Conservation (phyloP, 2,113 vertebrate genomes). For the Vidua chalybeata region DNA sequence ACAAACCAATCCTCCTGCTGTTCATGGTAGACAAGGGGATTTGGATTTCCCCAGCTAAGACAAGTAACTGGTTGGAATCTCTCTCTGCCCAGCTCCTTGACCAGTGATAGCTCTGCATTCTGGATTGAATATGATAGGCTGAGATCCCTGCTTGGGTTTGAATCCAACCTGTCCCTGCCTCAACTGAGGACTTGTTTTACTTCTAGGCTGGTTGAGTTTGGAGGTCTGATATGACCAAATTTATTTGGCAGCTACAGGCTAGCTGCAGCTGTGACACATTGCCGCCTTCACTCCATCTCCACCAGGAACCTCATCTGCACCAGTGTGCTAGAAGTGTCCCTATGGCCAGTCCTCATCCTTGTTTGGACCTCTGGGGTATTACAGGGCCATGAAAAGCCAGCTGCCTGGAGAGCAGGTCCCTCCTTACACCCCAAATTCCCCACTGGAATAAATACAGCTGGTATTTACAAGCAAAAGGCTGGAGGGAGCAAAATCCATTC, state of each 20-base stretch:
- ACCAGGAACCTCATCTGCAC: neutral
- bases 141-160: neutral
- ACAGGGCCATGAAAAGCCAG: neutral
- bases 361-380: neutral
- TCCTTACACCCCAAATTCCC: neutral
- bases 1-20: too few relatives aligned
- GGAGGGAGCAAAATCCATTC: neutral
- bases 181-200: neutral
- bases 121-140: neutral
- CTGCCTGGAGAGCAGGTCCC: neutral
- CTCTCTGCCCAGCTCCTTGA: neutral
- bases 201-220: neutral
- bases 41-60: neutral
- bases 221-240: neutral
- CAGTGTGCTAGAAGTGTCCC: neutral
- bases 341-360: neutral
- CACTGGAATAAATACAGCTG: neutral
- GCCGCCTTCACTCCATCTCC: neutral
- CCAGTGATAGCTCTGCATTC: neutral
- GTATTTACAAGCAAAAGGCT: neutral
- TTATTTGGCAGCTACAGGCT: neutral
- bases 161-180: neutral
- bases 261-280: neutral
- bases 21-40: too few relatives aligned
- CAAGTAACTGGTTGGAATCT: neutral